phyloP scores from a whole-genome alignment of 2,113 vertebrate genomes.

The Leiothrix lutea region DNA sequence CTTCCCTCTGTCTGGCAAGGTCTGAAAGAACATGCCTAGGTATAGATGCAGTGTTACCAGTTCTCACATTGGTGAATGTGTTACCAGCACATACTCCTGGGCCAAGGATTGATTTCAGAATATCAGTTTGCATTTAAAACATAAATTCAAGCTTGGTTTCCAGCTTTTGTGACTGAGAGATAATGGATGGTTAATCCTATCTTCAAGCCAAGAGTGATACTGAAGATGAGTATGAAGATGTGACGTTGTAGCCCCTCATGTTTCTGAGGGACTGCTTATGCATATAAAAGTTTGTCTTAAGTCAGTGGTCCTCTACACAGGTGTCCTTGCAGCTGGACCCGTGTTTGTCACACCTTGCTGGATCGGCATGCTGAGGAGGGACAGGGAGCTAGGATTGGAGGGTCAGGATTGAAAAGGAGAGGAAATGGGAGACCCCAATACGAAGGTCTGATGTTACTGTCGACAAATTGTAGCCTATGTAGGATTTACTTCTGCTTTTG shows the following conservation, averaged over 20 bases:
- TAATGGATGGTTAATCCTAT: background rate
- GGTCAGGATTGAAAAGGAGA: background rate
- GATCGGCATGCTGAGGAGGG: background rate
- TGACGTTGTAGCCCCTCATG: background rate
- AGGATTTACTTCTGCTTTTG: background rate
- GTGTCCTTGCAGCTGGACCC: background rate
- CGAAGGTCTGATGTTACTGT: background rate
- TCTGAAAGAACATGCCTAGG: background rate
- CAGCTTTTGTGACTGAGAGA: background rate
- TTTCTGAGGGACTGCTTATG: background rate
- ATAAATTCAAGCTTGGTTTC: background rate
- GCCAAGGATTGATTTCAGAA: background rate
- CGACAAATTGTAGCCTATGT: background rate
- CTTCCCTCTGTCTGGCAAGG: background rate
- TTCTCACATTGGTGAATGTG: conserved; percentile 17
- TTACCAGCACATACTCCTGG: background rate
- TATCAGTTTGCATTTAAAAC: background rate
- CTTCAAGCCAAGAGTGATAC: background rate
- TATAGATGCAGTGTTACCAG: background rate
- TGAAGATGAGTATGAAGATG: background rate
- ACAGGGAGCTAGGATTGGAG: fast-evolving
- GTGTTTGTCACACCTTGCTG: background rate
- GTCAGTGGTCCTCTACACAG: background rate
- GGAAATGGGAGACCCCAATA: background rate
- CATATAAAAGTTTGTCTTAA: background rate